These are phyloP conservation scores for Blastobasis adustella DNA, from an alignment of 2,888 invertebrate genomes.

Conservation along the genomic window DNA sequence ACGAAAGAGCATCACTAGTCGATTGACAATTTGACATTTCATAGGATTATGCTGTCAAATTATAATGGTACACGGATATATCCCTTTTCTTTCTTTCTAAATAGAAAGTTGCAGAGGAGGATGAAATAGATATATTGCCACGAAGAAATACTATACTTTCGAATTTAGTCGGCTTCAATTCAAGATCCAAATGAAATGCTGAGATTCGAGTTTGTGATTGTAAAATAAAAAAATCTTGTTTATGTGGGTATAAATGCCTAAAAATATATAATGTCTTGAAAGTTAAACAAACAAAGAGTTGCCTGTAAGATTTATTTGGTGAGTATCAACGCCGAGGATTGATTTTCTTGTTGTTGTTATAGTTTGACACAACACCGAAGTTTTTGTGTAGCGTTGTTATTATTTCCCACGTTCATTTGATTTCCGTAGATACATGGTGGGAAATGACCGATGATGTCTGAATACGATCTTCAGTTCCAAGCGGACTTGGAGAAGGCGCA, in stretches of 20 bases:
- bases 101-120: neutral
- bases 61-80: neutral
- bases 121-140: neutral
- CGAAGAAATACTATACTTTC: neutral
- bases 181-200: neutral
- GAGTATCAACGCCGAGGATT: slow-evolving; percentile 21
- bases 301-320: slow-evolving; percentile 36
- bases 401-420: slow-evolving; percentile 48
- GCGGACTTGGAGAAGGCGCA: slow-evolving; percentile 92
- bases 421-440: slow-evolving; percentile 42
- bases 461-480: slow-evolving; percentile 88
- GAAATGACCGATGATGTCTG: slow-evolving; percentile 63
- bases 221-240: slow-evolving; percentile 26
- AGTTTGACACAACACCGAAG: slow-evolving; percentile 23
- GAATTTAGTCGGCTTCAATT: neutral
- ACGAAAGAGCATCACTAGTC: neutral
- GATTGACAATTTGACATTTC: neutral
- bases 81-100: neutral
- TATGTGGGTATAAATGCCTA: slow-evolving; percentile 21
- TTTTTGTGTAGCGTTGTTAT: slow-evolving; percentile 36
- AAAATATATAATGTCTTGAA: slow-evolving; percentile 43
- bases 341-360: slow-evolving; percentile 17
- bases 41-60: neutral
- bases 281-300: slow-evolving; percentile 28
- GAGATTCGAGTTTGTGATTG: slow-evolving; percentile 1